A percentile compares a stretch with the other conserved stretches of the same genome.
These are phyloP conservation scores for Brachionus paranguensis DNA, from an alignment of 1,140 invertebrate species.

Conservation along the genomic window DNA sequence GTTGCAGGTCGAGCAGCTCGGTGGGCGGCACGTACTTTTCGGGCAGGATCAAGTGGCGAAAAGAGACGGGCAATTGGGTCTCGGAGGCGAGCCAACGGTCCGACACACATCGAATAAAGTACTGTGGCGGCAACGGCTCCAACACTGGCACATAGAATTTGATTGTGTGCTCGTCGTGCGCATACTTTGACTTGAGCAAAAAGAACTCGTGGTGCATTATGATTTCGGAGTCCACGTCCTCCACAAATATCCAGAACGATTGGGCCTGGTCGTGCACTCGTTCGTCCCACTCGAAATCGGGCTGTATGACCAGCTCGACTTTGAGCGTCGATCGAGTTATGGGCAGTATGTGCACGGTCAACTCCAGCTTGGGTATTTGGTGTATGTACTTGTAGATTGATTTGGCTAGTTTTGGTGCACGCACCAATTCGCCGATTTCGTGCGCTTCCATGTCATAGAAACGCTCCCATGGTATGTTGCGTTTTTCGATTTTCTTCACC, in stretches of 20 bases:
- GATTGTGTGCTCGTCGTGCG: slow-evolving; percentile 84
- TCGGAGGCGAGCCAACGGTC: slow-evolving; percentile 69
- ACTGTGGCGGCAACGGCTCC: slow-evolving; percentile 94
- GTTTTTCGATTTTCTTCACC: slow-evolving; percentile 96
- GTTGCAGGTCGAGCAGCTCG: slow-evolving; percentile 93
- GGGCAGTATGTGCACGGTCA: slow-evolving; percentile 92
- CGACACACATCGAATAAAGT: slow-evolving; percentile 74
- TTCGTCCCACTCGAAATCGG: slow-evolving; percentile 98
- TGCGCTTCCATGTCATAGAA: slow-evolving; percentile 91
- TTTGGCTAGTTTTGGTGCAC: slow-evolving; percentile 91
- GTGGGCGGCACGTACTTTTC: slow-evolving; percentile 97
- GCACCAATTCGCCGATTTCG: slow-evolving; percentile 92
- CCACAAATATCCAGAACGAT: slow-evolving; percentile 97
- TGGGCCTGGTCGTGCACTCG: slow-evolving; percentile 67
- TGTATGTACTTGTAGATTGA: slow-evolving; percentile 95
- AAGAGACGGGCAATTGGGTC: slow-evolving; percentile 92
- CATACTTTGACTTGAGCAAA: slow-evolving; percentile 85
- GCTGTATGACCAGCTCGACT: slow-evolving; percentile 94
- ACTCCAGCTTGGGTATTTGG: slow-evolving; percentile 88
- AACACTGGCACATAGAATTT: slow-evolving; percentile 98
- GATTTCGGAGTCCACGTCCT: slow-evolving; percentile 89
- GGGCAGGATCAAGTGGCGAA: slow-evolving; percentile 90
- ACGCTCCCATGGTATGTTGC: slow-evolving; percentile 63
- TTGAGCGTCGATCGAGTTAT: slow-evolving; percentile 87
- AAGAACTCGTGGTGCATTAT: slow-evolving; percentile 97